phyloP scores from a whole-genome alignment of 2,113 vertebrate species.

The Sphaerodactylus townsendi region DNA sequence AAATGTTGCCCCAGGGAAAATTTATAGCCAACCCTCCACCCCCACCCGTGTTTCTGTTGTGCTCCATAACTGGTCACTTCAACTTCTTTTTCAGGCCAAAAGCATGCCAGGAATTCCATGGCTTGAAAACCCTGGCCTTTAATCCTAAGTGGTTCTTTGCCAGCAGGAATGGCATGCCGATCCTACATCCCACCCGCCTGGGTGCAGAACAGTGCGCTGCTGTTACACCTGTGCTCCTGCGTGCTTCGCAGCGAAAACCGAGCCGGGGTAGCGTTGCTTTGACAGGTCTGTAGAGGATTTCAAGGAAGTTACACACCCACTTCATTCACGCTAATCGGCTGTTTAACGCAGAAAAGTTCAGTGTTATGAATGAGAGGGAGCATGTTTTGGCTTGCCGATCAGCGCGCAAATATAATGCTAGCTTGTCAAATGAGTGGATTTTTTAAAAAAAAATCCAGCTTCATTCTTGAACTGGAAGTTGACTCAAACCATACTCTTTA shows the following conservation, averaged over 20 bases:
- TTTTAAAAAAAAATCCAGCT: conserved; percentile 12
- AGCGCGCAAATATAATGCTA: conserved; percentile 55
- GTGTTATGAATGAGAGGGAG: conserved; percentile 67
- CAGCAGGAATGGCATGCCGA: neutral
- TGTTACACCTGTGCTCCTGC: conserved; percentile 52
- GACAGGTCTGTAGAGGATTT: conserved; percentile 67
- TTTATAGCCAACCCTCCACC: no score
- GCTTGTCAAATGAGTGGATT: conserved; percentile 48
- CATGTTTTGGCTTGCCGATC: conserved; percentile 65
- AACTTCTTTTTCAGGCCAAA: no score
- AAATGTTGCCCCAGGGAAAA: no score
- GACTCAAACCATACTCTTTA: conserved; percentile 16
- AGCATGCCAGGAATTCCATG: no score
- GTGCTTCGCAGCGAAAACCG: conserved; percentile 47
- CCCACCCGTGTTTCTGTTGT: no score
- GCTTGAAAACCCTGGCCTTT: neutral
- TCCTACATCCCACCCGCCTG: conserved; percentile 3
- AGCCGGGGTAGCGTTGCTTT: conserved; percentile 65
- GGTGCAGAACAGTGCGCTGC: conserved; percentile 39
- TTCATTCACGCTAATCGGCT: conserved; percentile 67
- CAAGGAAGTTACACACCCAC: conserved; percentile 63
- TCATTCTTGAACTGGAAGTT: conserved; percentile 52
- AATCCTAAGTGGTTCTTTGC: neutral
- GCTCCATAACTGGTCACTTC: no score
- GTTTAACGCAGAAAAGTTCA: conserved; percentile 56